Conservation (phyloP, 2,113 vertebrate genomes). For the Gymnocephalus cernua region DNA sequence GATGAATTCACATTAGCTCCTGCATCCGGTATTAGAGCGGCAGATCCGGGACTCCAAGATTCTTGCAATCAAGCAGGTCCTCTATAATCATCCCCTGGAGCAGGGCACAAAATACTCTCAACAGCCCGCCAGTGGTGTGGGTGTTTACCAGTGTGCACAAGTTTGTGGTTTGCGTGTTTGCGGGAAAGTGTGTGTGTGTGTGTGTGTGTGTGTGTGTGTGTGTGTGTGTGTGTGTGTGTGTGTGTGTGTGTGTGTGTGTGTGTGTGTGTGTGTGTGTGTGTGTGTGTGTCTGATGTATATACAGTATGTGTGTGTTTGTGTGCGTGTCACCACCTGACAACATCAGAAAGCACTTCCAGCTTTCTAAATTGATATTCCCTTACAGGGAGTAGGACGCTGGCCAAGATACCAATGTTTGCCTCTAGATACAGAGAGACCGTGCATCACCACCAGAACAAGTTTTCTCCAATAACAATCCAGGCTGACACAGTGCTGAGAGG, state of each 20-base stretch:
- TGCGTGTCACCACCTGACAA: slow-evolving; percentile 26
- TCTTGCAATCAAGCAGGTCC: slow-evolving; percentile 69
- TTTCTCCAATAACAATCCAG: slow-evolving; percentile 32
- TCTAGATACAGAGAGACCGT: slow-evolving; percentile 18
- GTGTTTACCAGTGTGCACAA: slow-evolving; percentile 29
- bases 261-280: slow-evolving; percentile 23
- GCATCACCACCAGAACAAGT: slow-evolving; percentile 20
- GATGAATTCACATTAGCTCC: slow-evolving; percentile 63
- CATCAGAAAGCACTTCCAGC: slow-evolving; percentile 50
- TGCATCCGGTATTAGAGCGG: slow-evolving; percentile 46
- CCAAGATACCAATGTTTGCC: slow-evolving; percentile 27
- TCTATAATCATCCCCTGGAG: slow-evolving; percentile 60
- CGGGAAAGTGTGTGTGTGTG: not conserved
- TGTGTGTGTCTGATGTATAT: not conserved
- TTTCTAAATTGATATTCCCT: slow-evolving; percentile 48
- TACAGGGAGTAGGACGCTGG: not conserved
- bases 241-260: not conserved
- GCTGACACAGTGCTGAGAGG: slow-evolving; percentile 8
- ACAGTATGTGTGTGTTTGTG: slow-evolving; percentile 8
- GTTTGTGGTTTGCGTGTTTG: not conserved
- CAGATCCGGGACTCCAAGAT: slow-evolving; percentile 54
- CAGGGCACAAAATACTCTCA: slow-evolving; percentile 32
- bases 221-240: not conserved
- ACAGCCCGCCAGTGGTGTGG: slow-evolving; percentile 29
- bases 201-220: not conserved